phyloP scores from a whole-genome alignment of 1,140 invertebrate genomes.

The Drosophila obscura region DNA sequence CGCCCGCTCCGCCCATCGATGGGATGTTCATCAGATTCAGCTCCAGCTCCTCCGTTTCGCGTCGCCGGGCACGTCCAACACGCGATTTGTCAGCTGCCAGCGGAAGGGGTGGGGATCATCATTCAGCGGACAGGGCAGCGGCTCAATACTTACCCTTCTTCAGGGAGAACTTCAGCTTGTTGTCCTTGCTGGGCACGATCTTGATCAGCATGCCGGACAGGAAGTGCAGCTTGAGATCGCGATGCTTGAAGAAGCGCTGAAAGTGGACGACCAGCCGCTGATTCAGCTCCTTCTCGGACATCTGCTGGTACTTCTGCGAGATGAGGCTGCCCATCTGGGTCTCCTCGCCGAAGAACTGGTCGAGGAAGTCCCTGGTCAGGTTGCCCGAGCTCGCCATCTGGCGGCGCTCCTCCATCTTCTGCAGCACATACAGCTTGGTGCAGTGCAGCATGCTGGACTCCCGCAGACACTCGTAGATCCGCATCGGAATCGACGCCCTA shows the following conservation, averaged over 20 bases:
- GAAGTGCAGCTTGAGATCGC: slow-evolving; percentile 81
- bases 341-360: slow-evolving; percentile 75
- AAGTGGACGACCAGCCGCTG: slow-evolving; percentile 69
- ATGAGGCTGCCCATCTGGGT: slow-evolving; percentile 69
- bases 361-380: slow-evolving; percentile 76
- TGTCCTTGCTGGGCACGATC: slow-evolving; percentile 80
- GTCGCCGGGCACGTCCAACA: slow-evolving; percentile 60
- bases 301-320: slow-evolving; percentile 58
- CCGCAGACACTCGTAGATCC: slow-evolving; percentile 76
- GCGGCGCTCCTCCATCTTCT: slow-evolving; percentile 74
- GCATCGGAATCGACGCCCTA: slow-evolving; percentile 77
- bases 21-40: slow-evolving; percentile 60
- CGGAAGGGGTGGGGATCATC: not conserved
- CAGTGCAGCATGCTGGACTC: slow-evolving; percentile 72
- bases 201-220: slow-evolving; percentile 77
- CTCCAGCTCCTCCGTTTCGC: slow-evolving; percentile 62
- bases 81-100: slow-evolving; percentile 43
- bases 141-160: slow-evolving; percentile 65
- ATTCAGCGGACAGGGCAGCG: not conserved
- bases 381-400: slow-evolving; percentile 63
- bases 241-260: slow-evolving; percentile 78
- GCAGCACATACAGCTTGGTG: slow-evolving; percentile 80
- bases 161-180: slow-evolving; percentile 74
- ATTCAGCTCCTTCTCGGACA: slow-evolving; percentile 77
- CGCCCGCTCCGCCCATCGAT: slow-evolving; percentile 46